Percentiles rank a stretch among this genome's conserved stretches.
Evolutionary conservation across 2,113 vertebrate genomes (phyloP).

Genomic region (Cyprinodon variegatus): DNA sequence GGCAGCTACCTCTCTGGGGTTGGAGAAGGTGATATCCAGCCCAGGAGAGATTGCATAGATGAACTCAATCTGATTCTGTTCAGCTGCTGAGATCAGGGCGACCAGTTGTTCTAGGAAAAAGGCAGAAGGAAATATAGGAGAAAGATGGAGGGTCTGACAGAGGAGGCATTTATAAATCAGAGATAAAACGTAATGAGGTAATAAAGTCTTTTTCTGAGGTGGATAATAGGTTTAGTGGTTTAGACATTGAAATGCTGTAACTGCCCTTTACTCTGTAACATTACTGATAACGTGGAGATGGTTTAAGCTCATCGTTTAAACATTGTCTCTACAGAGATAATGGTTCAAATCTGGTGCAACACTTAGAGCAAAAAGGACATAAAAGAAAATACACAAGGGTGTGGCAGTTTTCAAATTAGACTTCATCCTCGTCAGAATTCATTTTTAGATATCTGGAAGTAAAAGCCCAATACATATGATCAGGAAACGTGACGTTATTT

Average conservation of each 20-base stretch:
- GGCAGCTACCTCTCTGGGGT: conserved; percentile 89
- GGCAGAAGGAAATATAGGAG: background rate
- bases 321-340: background rate
- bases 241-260: background rate
- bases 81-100: conserved; percentile 90
- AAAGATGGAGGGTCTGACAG: background rate
- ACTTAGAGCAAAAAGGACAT: background rate
- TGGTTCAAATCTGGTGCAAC: conserved; percentile 5
- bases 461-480: too few species aligned
- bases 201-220: background rate
- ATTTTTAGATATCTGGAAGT: too few species aligned
- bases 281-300: conserved; percentile 29
- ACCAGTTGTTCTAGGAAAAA: conserved; percentile 86
- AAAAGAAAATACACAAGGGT: background rate
- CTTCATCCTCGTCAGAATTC: too few species aligned
- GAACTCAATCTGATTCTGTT: conserved; percentile 89
- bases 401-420: too few species aligned
- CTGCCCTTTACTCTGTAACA: conserved; percentile 1
- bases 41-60: conserved; percentile 97
- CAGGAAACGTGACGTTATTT: too few species aligned
- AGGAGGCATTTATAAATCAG: background rate
- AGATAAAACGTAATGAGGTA: background rate
- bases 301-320: conserved; percentile 1
- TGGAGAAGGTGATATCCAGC: conserved; percentile 97
- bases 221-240: background rate